Percentiles rank a stretch among this genome's conserved stretches.
These are phyloP conservation scores for Leiothrix lutea DNA, from an alignment of 2,113 vertebrate genomes.

Conservation along the genomic window DNA sequence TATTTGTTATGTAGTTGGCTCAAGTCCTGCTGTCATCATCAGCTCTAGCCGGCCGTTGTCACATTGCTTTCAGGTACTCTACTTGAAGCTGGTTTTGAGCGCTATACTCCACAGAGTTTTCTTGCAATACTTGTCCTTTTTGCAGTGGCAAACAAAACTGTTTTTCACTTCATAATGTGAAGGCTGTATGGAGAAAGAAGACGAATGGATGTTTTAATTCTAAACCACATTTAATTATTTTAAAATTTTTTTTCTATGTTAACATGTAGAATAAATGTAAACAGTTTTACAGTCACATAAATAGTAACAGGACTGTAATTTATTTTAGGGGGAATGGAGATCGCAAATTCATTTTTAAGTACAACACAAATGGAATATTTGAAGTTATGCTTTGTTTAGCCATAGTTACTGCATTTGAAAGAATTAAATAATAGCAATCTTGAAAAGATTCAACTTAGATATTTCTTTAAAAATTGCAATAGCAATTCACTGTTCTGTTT, in stretches of 20 bases:
- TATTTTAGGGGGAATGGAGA: not conserved
- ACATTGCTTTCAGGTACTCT: not conserved
- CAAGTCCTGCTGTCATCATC: not conserved
- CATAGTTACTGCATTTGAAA: not conserved
- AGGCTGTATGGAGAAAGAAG: not conserved
- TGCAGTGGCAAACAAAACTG: not conserved
- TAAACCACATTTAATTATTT: not conserved
- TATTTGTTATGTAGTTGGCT: not conserved
- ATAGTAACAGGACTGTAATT: not conserved
- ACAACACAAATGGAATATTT: not conserved
- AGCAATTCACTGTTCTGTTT: not conserved
- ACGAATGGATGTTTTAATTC: not conserved
- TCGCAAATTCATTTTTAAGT: not conserved
- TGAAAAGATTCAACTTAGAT: not conserved
- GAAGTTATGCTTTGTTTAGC: not conserved
- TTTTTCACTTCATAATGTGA: not conserved
- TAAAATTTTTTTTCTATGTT: not conserved
- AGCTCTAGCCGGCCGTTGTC: not conserved
- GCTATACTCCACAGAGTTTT: not conserved
- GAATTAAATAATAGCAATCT: not conserved
- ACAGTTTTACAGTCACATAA: not conserved
- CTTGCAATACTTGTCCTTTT: not conserved
- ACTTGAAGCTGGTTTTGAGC: not conserved
- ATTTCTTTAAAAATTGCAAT: not conserved
- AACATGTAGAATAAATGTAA: not conserved